These are phyloP conservation scores for Pampusana beccarii DNA, from an alignment of 2,113 vertebrate species.

Conservation along the genomic window DNA sequence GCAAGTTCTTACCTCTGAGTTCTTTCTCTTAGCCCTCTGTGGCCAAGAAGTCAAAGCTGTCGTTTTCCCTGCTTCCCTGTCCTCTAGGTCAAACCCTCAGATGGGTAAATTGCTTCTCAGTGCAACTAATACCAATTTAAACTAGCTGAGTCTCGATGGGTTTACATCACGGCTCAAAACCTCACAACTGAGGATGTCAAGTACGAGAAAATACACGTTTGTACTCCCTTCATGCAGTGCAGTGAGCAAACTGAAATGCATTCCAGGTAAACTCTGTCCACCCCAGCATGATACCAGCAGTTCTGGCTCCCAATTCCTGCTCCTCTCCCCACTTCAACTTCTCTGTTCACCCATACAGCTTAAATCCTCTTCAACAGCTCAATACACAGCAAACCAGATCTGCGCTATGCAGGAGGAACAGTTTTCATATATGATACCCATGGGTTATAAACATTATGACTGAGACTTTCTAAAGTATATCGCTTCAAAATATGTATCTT, in stretches of 20 bases:
- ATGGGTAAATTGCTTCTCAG: neutral
- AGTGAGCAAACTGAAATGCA: neutral
- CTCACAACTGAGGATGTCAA: neutral
- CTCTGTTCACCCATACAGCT: neutral
- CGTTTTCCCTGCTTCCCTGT: neutral
- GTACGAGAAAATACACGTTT: neutral
- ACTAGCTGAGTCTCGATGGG: neutral
- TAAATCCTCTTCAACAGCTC: neutral
- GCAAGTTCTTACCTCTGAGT: neutral
- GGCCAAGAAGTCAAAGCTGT: neutral
- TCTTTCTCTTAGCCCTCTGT: neutral
- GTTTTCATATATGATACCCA: neutral
- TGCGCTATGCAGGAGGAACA: neutral
- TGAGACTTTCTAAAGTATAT: neutral
- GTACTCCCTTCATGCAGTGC: neutral
- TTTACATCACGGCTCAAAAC: neutral
- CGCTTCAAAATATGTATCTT: neutral
- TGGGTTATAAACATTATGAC: neutral
- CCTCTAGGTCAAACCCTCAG: neutral
- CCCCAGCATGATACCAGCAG: neutral
- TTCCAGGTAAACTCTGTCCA: neutral
- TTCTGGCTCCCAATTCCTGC: neutral
- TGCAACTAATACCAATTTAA: neutral
- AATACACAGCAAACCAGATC: neutral
- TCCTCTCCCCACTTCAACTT: neutral